phyloP scores from a whole-genome alignment of 2,797 vertebrate genomes.

The Chaenodraco wilsoni region DNA sequence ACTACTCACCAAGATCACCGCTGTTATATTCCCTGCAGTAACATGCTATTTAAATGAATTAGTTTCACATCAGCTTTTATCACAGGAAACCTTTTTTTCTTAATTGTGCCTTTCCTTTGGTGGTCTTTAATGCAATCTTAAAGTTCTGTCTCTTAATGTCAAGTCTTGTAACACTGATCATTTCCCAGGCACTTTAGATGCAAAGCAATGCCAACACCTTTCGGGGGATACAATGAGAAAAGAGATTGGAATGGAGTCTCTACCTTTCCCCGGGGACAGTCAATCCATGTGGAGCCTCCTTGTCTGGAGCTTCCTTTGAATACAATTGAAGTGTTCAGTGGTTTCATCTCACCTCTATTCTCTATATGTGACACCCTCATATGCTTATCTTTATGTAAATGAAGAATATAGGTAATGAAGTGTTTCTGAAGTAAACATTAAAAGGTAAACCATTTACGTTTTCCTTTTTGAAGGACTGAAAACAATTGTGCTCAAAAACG shows the following conservation, averaged over 20 bases:
- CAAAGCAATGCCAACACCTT: constrained; percentile 67
- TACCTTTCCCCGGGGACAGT: constrained; percentile 52
- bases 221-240: constrained; percentile 60
- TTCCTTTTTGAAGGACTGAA: constrained; percentile 39
- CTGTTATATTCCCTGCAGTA: constrained; percentile 38
- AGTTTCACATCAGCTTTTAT: constrained; percentile 45
- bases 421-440: constrained; percentile 16
- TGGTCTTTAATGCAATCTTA: constrained; percentile 48
- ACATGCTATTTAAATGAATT: constrained; percentile 35
- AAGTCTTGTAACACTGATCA: constrained; percentile 58
- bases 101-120: constrained; percentile 37
- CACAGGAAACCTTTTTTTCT: constrained; percentile 39
- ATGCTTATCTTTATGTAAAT: constrained; percentile 35
- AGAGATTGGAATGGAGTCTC: constrained; percentile 58
- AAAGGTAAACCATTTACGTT: constrained; percentile 36
- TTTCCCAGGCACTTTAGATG: constrained; percentile 68
- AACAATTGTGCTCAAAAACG: constrained; percentile 26
- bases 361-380: constrained; percentile 16
- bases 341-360: constrained; percentile 29
- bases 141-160: constrained; percentile 56
- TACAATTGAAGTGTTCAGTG: constrained; percentile 49
- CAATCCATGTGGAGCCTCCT: constrained; percentile 51
- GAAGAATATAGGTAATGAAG: neutral
- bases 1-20: constrained; percentile 28
- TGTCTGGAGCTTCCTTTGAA: constrained; percentile 55